A percentile compares a stretch with the other conserved stretches of the same genome.
These are phyloP conservation scores for Clivina fossor DNA, from an alignment of 2,888 invertebrate species.

Conservation along the genomic window DNA sequence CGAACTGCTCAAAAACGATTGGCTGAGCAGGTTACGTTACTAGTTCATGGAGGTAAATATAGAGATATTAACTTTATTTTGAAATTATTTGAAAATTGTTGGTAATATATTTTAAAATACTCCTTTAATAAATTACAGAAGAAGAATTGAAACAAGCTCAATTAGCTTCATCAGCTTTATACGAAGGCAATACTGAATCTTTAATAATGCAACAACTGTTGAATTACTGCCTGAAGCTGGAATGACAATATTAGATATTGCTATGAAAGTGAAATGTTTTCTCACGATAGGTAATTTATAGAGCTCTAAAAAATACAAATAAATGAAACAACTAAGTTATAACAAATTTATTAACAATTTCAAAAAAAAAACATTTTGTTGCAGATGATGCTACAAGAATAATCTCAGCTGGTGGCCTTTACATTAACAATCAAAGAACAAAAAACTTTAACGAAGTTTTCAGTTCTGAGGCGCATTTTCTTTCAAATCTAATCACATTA, in stretches of 20 bases:
- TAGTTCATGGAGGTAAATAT: constrained; percentile 85
- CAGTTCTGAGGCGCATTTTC: constrained; percentile 76
- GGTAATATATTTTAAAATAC: constrained; percentile 3
- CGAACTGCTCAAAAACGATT: constrained; percentile 80
- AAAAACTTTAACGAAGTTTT: constrained; percentile 78
- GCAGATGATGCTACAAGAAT: constrained; percentile 82
- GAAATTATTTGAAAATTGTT: background rate
- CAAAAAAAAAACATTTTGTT: constrained; percentile 39
- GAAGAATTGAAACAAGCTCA: constrained; percentile 73
- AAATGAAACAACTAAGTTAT: too few relatives aligned
- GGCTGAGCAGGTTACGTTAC: constrained; percentile 80
- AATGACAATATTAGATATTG: constrained; percentile 77
- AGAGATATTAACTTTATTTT: background rate
- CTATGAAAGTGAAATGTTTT: constrained; percentile 83
- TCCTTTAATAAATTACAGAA: constrained; percentile 74
- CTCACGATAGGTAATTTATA: constrained; percentile 69
- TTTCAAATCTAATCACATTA: constrained; percentile 80
- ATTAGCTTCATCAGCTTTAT: constrained; percentile 68
- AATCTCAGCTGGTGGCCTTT: constrained; percentile 89
- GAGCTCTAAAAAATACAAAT: too few relatives aligned
- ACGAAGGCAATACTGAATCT: constrained; percentile 67
- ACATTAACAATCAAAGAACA: constrained; percentile 82
- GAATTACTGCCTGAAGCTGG: constrained; percentile 73
- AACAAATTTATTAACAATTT: constrained; percentile 13
- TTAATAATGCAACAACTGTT: constrained; percentile 67